Percentiles rank a stretch among this genome's conserved stretches.
phyloP scores from a whole-genome alignment of 2,888 invertebrate genomes.

The Proisotoma minuta region DNA sequence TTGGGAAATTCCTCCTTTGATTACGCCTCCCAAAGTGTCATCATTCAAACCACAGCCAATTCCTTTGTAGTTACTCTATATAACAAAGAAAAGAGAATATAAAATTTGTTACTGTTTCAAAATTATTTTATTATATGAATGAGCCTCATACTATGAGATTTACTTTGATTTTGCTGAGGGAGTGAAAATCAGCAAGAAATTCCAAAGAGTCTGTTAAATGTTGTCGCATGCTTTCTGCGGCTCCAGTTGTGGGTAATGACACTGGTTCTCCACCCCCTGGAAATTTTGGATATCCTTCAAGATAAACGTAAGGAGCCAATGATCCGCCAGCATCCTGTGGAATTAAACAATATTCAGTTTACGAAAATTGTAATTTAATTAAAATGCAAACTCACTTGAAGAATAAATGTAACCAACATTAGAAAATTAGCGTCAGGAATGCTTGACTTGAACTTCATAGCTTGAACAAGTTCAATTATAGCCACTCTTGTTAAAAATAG shows the following conservation, averaged over 20 bases:
- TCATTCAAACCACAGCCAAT: slow-evolving; percentile 75
- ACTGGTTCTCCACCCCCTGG: slow-evolving; percentile 49
- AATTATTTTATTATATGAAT: background rate
- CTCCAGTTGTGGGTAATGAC: slow-evolving; percentile 61
- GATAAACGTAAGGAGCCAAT: slow-evolving; percentile 69
- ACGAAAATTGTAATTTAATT: slow-evolving; percentile 2
- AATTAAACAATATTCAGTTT: slow-evolving; percentile 16
- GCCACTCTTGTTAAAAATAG: slow-evolving; percentile 83
- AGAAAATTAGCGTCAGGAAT: slow-evolving; percentile 93
- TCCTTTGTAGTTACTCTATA: slow-evolving; percentile 67
- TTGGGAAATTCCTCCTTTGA: slow-evolving; percentile 93
- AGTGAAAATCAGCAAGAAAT: slow-evolving; percentile 91
- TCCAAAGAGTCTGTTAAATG: slow-evolving; percentile 90
- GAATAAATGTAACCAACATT: slow-evolving; percentile 77
- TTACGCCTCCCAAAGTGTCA: slow-evolving; percentile 90
- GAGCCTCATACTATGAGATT: background rate
- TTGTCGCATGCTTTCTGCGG: slow-evolving; percentile 88
- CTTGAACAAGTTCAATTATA: slow-evolving; percentile 90
- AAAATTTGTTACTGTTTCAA: background rate
- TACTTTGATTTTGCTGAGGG: slow-evolving; percentile 93
- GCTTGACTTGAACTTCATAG: slow-evolving; percentile 87
- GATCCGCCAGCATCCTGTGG: slow-evolving; percentile 80
- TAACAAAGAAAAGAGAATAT: no score
- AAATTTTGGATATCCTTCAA: slow-evolving; percentile 57
- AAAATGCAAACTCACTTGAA: slow-evolving; percentile 59